Evolutionary conservation across 2,888 invertebrate species (phyloP).

Genomic region (Coronaproctus castanopsis): DNA sequence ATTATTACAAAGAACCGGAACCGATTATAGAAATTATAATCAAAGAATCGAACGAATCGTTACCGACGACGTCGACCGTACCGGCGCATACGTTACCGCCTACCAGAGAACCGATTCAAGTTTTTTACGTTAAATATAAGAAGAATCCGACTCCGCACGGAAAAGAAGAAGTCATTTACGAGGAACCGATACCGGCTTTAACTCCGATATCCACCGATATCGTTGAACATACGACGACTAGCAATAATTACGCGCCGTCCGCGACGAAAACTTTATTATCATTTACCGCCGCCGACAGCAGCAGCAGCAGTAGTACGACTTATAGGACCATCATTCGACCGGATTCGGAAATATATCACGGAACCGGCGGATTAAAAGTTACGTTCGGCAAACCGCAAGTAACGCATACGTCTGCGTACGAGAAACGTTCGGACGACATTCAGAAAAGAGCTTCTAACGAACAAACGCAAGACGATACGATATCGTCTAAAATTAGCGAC

Average conservation of each 20-base stretch:
- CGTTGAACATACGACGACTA: slow-evolving; percentile 22
- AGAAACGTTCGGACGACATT: slow-evolving; percentile 9
- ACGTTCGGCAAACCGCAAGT: slow-evolving; percentile 45
- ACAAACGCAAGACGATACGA: slow-evolving; percentile 7
- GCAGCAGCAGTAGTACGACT: slow-evolving; percentile 50
- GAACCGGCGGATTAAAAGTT: slow-evolving; percentile 53
- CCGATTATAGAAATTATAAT: slow-evolving; percentile 84
- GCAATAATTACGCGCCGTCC: slow-evolving; percentile 13
- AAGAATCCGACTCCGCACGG: slow-evolving; percentile 48
- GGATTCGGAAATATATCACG: slow-evolving; percentile 61
- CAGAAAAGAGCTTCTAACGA: slow-evolving; percentile 14
- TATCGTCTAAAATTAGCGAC: not conserved
- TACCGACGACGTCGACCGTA: slow-evolving; percentile 40
- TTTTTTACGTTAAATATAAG: slow-evolving; percentile 77
- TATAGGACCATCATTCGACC: slow-evolving; percentile 65
- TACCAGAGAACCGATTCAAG: slow-evolving; percentile 67
- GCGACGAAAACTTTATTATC: slow-evolving; percentile 30
- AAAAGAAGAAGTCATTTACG: slow-evolving; percentile 46
- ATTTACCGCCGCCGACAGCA: slow-evolving; percentile 24
- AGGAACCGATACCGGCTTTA: slow-evolving; percentile 57
- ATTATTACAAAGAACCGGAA: slow-evolving; percentile 56
- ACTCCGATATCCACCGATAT: slow-evolving; percentile 47
- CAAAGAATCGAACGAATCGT: slow-evolving; percentile 64
- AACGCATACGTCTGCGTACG: slow-evolving; percentile 27
- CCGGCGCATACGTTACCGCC: slow-evolving; percentile 23